Evolutionary conservation across 2,113 vertebrate genomes (phyloP), one percentile per base, ranked within the genome.

Genomic region (Cyprinodon brontotheroides): DNA sequence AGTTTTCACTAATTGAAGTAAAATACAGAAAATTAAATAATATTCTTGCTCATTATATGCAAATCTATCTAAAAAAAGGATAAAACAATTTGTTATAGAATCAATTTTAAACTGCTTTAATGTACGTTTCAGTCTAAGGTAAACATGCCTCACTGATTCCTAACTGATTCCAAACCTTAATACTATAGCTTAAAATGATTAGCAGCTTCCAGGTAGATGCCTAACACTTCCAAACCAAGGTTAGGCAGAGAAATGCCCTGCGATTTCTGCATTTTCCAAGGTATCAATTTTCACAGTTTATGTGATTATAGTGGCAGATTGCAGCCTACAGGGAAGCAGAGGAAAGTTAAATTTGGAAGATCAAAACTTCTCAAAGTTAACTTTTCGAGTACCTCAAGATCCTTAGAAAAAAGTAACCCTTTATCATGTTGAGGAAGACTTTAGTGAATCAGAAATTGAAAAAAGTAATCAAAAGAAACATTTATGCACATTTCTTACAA

Each of bases 281-380:
- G 50, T 57, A 57, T n/a, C 50, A 20, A 57, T 57, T 57, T 57
- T 57, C 50, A 57, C 50, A 57, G 50, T 57, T 57, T n/a, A 57
- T 57, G 50, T 57, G 50, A 57, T 57, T 57, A 57, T 20, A n/a
- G 50, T 57, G 50, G 50, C 50, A 57, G 50, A 20, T 57, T 15
- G 4, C 50, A 57, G 17, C 50, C 50, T n/a, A n/a, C 17, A 57
- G 50, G 17, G 10, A n/a, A 57, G 50, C 20, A n/a, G 50, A 57
- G 50, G 17, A 57, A 57, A n/a, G 20, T 20, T 57, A 57, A 57
- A 4, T 57, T 57, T 9, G 50, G 17, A n/a, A 57, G 50, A 57
- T n/a, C 50, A 57, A 57, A 57, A 57, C 20, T 20, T 57, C n/a
- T 57, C 17, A n/a, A 15, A n/a, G 20, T 20, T 57, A 20, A n/a